A percentile compares a stretch with the other conserved stretches of the same genome.
Evolutionary conservation across 2,113 vertebrate genomes (phyloP).

Genomic region (Channa maculata): DNA sequence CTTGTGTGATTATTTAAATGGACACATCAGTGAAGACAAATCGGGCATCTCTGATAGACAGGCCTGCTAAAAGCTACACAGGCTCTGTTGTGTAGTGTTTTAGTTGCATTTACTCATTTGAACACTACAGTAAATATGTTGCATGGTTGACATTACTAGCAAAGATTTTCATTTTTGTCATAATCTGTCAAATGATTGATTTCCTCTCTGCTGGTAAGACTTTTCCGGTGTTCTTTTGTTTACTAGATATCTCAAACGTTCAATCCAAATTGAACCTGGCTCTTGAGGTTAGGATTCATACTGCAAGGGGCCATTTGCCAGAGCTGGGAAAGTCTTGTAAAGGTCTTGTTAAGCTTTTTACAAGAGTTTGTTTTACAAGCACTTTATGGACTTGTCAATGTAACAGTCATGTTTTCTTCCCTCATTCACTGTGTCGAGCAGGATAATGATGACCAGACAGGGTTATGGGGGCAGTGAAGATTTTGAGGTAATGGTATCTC

Average conservation of each 20-base stretch:
- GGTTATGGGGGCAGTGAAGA: constrained; percentile 8
- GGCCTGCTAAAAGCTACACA: not conserved
- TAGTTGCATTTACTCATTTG: not conserved
- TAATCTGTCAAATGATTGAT: not conserved
- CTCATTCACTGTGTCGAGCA: constrained; percentile 11
- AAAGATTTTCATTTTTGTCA: not conserved
- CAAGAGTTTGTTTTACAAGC: constrained; percentile 76
- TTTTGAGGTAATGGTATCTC: not conserved
- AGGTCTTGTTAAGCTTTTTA: constrained; percentile 47
- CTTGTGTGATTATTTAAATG: no score
- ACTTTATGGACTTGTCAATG: constrained; percentile 58
- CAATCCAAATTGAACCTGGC: constrained; percentile 14
- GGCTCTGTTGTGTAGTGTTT: not conserved
- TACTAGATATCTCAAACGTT: constrained; percentile 35
- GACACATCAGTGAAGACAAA: no score
- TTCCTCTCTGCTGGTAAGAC: not conserved
- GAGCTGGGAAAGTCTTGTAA: constrained; percentile 48
- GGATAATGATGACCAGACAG: constrained; percentile 34
- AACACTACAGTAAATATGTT: not conserved
- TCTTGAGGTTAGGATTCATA: constrained; percentile 40
- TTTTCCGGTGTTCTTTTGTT: constrained; percentile 29
- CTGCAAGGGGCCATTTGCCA: not conserved
- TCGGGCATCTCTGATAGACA: no score
- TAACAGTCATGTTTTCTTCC: constrained; percentile 57
- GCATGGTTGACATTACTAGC: not conserved